A percentile compares a stretch with the other conserved stretches of the same genome.
These are phyloP conservation scores for Thalassoma bifasciatum DNA, from an alignment of 2,113 vertebrate species.

Conservation along the genomic window DNA sequence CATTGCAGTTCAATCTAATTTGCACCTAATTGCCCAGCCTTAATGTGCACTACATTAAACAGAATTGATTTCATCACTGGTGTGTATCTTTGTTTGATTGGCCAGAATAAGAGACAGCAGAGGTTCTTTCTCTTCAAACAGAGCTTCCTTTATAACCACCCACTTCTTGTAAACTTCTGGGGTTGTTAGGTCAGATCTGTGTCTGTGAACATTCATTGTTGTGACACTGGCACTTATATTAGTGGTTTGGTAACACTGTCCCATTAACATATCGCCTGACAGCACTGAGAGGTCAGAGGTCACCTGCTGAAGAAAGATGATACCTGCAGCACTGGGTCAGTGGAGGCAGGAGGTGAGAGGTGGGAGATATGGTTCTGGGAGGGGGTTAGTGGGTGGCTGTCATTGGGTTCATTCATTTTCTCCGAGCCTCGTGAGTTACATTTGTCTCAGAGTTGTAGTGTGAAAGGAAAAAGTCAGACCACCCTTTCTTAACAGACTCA, in stretches of 20 bases:
- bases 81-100: background rate
- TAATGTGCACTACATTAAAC: too few relatives aligned
- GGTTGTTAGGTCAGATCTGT: constrained; percentile 8
- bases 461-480: constrained; percentile 30
- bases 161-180: background rate
- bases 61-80: background rate
- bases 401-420: background rate
- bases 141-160: background rate
- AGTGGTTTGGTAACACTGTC: constrained; percentile 8
- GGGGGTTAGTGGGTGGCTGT: background rate
- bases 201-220: constrained; percentile 28
- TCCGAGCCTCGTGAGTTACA: constrained; percentile 1
- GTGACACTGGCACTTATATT: constrained; percentile 13
- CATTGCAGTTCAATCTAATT: too few relatives aligned
- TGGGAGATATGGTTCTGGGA: constrained; percentile 1
- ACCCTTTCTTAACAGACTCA: constrained; percentile 29
- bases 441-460: constrained; percentile 32
- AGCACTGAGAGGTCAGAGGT: constrained; percentile 17
- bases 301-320: constrained; percentile 31
- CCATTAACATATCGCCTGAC: constrained; percentile 32
- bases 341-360: constrained; percentile 14
- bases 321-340: constrained; percentile 23
- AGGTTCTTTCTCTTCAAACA: background rate
- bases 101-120: background rate
- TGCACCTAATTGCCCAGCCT: too few relatives aligned